Percentiles rank a stretch among this genome's conserved stretches.
These are phyloP conservation scores for Sander lucioperca DNA, from an alignment of 2,113 vertebrate genomes.

Conservation along the genomic window DNA sequence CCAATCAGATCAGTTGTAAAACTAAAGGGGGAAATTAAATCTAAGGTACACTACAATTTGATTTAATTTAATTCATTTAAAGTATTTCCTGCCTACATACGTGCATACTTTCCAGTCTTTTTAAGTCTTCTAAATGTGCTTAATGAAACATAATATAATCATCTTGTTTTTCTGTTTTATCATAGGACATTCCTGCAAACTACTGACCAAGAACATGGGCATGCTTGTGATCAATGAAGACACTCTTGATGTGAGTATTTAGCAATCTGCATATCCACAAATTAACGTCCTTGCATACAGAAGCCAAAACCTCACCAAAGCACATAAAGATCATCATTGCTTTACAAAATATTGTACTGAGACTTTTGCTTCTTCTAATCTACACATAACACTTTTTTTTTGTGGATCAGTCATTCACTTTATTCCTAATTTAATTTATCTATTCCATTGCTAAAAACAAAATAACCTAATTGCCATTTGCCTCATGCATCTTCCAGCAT, in stretches of 20 bases:
- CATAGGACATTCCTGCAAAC: conserved; percentile 96
- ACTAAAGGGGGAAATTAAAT: not conserved
- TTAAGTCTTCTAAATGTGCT: not conserved
- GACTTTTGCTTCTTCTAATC: not conserved
- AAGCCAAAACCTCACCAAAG: not conserved
- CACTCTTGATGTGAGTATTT: conserved; percentile 94
- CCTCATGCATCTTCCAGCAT: not conserved
- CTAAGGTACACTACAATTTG: not conserved
- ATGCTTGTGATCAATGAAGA: conserved; percentile 97
- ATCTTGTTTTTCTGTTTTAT: conserved; percentile 51
- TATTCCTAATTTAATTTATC: no score
- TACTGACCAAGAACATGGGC: conserved; percentile 97
- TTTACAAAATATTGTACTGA: not conserved
- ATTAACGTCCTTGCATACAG: conserved; percentile 6
- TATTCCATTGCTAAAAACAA: not conserved
- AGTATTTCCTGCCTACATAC: not conserved
- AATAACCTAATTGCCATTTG: not conserved
- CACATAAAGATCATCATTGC: not conserved
- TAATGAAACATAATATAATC: not conserved
- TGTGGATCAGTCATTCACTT: not conserved
- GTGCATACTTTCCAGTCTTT: not conserved
- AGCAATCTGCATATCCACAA: not conserved
- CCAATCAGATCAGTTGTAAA: not conserved
- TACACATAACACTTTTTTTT: not conserved
- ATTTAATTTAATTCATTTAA: conserved; percentile 1